phyloP scores from a whole-genome alignment of 2,797 vertebrate genomes.

The Propithecus perrieri region DNA sequence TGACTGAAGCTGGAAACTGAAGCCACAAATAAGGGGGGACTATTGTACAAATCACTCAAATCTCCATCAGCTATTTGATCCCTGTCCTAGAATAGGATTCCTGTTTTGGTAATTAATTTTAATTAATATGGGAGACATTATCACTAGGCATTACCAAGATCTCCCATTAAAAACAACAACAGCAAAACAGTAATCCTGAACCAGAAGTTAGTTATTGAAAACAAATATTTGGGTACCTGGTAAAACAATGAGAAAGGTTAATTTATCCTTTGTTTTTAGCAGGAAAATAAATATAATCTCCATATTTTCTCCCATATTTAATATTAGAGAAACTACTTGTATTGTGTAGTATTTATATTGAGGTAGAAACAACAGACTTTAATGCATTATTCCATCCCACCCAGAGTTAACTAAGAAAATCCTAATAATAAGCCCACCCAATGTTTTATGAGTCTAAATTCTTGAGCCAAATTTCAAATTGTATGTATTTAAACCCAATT shows the following conservation, averaged over 20 bases:
- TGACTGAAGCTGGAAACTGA: not conserved
- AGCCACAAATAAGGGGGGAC: not conserved
- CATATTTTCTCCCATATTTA: not conserved
- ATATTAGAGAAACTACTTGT: not conserved
- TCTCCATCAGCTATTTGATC: not conserved
- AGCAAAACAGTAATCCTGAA: not conserved
- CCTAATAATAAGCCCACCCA: not conserved
- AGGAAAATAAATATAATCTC: not conserved
- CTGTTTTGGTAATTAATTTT: not conserved
- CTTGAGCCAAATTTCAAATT: not conserved
- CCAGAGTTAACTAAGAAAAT: not conserved
- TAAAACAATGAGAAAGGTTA: not conserved
- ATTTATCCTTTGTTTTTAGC: not conserved
- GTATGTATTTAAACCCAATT: not conserved
- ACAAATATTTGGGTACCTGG: not conserved
- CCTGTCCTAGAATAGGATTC: not conserved
- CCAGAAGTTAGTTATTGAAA: not conserved
- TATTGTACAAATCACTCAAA: not conserved
- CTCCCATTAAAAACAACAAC: not conserved
- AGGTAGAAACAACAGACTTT: not conserved
- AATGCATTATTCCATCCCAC: not conserved
- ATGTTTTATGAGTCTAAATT: not conserved
- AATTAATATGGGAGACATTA: not conserved
- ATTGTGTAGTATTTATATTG: not conserved
- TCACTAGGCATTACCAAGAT: not conserved